These are phyloP conservation scores for Drosophila kurseongensis DNA, from an alignment of 1,140 invertebrate species.

Conservation along the genomic window DNA sequence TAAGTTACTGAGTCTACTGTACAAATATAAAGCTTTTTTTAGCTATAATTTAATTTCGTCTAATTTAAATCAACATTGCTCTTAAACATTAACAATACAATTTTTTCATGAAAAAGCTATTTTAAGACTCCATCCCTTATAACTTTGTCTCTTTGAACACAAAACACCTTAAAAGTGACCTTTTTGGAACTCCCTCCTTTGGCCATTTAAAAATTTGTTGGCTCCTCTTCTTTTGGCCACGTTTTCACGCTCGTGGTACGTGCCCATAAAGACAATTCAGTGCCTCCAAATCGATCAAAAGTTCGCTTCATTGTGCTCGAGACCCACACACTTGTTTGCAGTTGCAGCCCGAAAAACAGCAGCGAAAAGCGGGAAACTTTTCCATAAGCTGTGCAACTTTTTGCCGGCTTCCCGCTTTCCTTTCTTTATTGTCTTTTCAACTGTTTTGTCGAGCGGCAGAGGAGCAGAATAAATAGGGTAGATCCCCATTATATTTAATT, in stretches of 20 bases:
- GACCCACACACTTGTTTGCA: slow-evolving; percentile 28
- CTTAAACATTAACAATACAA: too few relatives aligned
- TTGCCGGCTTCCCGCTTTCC: slow-evolving; percentile 33
- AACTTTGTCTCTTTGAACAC: neutral
- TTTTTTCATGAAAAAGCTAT: too few relatives aligned
- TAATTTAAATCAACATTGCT: too few relatives aligned
- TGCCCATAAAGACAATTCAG: slow-evolving; percentile 57
- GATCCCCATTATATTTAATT: slow-evolving; percentile 76
- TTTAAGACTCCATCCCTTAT: neutral
- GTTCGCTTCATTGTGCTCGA: slow-evolving; percentile 34
- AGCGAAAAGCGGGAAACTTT: slow-evolving; percentile 43
- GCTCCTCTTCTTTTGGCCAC: slow-evolving; percentile 23
- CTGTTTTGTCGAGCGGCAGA: slow-evolving; percentile 35
- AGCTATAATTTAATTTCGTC: too few relatives aligned
- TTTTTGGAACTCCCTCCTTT: slow-evolving; percentile 7
- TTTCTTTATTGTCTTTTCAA: slow-evolving; percentile 56
- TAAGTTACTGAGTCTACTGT: neutral
- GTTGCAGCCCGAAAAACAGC: slow-evolving; percentile 9
- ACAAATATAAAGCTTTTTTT: too few relatives aligned
- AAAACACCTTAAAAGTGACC: neutral
- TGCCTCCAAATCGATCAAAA: slow-evolving; percentile 69
- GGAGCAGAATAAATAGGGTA: slow-evolving; percentile 35
- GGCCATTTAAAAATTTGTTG: neutral
- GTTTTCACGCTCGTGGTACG: slow-evolving; percentile 41
- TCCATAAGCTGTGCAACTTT: slow-evolving; percentile 64